Conservation (phyloP, 2,888 invertebrate species). For the Cheilosia variabilis region DNA sequence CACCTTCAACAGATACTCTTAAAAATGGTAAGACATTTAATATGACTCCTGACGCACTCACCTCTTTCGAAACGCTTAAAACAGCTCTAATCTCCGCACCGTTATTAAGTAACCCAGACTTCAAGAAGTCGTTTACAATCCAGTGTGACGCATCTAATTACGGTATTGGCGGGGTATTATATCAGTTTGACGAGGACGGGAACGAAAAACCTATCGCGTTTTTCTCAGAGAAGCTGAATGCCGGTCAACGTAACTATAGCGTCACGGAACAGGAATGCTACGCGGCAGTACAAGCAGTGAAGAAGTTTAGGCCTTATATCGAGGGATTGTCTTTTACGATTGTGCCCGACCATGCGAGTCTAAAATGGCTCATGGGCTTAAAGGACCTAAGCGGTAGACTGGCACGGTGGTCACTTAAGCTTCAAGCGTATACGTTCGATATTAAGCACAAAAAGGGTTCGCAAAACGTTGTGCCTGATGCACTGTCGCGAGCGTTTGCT, state of each 20-base stretch:
- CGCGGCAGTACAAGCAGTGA: background rate
- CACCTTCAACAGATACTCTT: too few species aligned
- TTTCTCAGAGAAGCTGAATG: background rate
- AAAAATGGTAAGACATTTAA: too few species aligned
- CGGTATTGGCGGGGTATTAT: background rate
- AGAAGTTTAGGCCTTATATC: background rate
- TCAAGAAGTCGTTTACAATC: too few species aligned
- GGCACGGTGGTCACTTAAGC: background rate
- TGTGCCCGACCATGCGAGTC: background rate
- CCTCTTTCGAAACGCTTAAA: too few species aligned
- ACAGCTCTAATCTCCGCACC: too few species aligned
- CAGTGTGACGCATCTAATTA: background rate
- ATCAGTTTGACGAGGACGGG: background rate
- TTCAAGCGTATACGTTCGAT: slow-evolving; percentile 1
- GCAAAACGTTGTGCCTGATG: background rate
- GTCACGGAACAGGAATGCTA: background rate
- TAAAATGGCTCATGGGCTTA: background rate
- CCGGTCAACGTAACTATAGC: background rate
- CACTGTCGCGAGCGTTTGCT: background rate
- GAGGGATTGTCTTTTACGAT: background rate
- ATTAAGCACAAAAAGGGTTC: background rate
- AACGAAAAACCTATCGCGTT: background rate
- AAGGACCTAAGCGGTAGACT: background rate
- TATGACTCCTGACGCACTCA: too few species aligned
- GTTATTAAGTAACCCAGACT: too few species aligned